These are phyloP conservation scores for Ceyx melanurus DNA, from an alignment of 2,113 vertebrate species.

Conservation along the genomic window DNA sequence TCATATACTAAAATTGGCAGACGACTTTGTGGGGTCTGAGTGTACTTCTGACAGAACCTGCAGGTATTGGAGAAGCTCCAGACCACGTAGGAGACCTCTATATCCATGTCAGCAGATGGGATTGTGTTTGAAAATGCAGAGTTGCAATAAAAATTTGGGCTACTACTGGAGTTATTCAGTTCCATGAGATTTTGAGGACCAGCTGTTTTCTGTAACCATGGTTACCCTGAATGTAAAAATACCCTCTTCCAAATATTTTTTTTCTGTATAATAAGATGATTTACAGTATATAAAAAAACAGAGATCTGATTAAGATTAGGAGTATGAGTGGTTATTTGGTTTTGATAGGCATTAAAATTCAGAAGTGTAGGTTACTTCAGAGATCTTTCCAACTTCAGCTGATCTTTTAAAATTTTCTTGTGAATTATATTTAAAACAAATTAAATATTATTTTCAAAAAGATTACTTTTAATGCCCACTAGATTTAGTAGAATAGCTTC, in stretches of 20 bases:
- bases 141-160: conserved; percentile 37
- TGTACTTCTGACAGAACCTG: background rate
- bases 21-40: background rate
- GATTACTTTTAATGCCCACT: accelerated
- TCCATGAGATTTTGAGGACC: conserved; percentile 6
- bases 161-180: background rate
- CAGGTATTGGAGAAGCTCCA: background rate
- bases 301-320: background rate
- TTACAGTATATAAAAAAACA: background rate
- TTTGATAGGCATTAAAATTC: background rate
- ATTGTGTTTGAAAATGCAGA: conserved; percentile 23
- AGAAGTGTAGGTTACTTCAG: background rate
- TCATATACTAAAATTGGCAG: background rate
- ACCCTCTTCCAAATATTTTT: background rate
- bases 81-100: background rate
- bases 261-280: background rate
- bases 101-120: conserved; percentile 11
- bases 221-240: background rate
- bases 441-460: background rate
- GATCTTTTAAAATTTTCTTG: background rate
- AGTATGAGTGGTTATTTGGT: background rate
- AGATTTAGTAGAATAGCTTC: background rate
- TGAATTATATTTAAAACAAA: background rate
- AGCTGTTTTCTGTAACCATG: conserved; percentile 24
- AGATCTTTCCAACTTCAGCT: background rate